phyloP scores from a whole-genome alignment of 2,797 vertebrate genomes.

The Gobionotothen gibberifrons region DNA sequence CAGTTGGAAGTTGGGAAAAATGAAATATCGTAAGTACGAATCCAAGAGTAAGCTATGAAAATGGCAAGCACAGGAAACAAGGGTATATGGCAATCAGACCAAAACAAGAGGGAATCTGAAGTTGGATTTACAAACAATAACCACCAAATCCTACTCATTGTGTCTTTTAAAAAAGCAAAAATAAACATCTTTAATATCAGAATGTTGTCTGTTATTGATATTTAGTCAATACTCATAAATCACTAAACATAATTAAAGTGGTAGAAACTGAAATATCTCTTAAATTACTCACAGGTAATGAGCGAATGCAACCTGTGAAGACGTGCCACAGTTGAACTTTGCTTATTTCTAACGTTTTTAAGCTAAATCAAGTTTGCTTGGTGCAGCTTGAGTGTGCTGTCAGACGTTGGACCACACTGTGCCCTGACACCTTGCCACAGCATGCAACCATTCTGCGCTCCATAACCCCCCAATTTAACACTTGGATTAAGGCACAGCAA shows the following conservation, averaged over 20 bases:
- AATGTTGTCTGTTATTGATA: background rate
- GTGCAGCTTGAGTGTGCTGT: constrained; percentile 13
- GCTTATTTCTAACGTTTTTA: no score
- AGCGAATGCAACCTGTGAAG: background rate
- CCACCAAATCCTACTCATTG: no score
- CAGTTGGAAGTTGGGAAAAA: constrained; percentile 7
- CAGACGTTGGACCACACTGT: constrained; percentile 8
- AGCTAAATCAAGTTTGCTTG: no score
- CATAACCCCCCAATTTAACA: constrained; percentile 80
- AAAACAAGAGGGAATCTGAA: no score
- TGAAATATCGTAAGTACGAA: no score
- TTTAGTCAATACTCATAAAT: background rate
- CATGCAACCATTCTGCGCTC: constrained; percentile 42
- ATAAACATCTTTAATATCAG: background rate
- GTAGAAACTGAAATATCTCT: background rate
- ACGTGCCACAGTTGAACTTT: background rate
- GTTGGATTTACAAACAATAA: no score
- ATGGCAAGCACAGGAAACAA: no score
- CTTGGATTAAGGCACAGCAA: constrained; percentile 77
- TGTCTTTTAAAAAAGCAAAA: background rate
- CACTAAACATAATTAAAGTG: background rate
- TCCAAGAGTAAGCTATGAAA: no score
- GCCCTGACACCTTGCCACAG: constrained; percentile 25
- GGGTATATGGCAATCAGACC: no score
- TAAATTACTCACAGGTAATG: background rate